Evolutionary conservation across 2,797 vertebrate genomes (phyloP).

Genomic region (Malurus leucopterus): DNA sequence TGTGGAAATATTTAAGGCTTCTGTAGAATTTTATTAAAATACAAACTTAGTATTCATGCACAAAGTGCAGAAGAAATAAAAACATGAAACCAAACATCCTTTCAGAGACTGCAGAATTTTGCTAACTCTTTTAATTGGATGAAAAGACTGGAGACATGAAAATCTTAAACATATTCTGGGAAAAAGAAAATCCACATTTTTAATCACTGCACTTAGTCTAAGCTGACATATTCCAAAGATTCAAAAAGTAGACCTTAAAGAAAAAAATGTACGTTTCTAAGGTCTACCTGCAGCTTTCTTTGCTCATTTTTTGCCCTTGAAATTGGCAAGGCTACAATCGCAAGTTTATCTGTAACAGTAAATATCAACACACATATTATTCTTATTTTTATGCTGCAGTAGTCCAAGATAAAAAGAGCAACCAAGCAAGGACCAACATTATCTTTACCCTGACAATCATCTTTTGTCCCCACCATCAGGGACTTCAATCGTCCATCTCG

Average conservation of each 20-base stretch:
- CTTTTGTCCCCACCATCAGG: neutral
- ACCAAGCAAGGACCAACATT: neutral
- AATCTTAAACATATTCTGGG: neutral
- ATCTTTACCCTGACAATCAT: neutral
- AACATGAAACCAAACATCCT: neutral
- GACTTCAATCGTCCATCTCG: neutral
- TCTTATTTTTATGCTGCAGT: neutral
- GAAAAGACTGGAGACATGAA: neutral
- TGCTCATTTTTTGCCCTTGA: neutral
- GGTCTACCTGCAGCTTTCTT: neutral
- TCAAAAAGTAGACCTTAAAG: neutral
- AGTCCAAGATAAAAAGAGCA: neutral
- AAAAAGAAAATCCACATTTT: neutral
- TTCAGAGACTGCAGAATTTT: neutral
- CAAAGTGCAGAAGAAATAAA: neutral
- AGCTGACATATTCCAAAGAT: neutral
- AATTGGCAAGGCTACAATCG: neutral
- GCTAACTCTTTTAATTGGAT: neutral
- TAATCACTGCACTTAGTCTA: neutral
- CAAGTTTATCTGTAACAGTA: neutral
- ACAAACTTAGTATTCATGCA: neutral
- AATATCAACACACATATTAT: neutral
- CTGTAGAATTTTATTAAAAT: neutral
- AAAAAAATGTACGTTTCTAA: neutral
- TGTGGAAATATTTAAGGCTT: neutral